These are phyloP conservation scores for Pterocles burchelli DNA, from an alignment of 2,113 vertebrate species.

Conservation along the genomic window DNA sequence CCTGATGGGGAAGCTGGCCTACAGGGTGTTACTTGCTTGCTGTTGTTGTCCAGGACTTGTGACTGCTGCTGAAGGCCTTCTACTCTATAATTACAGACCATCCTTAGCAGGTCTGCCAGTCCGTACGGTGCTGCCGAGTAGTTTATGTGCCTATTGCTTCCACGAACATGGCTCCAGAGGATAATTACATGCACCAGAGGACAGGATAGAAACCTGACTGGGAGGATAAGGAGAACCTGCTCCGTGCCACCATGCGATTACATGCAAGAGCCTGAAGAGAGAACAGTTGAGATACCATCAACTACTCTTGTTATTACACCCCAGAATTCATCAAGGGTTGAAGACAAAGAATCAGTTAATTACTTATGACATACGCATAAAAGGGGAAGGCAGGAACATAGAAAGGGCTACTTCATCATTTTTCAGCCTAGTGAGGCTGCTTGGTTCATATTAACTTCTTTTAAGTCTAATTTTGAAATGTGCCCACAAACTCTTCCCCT, in stretches of 20 bases:
- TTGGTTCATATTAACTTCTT: conserved; percentile 15
- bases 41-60: not conserved
- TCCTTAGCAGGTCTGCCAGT: not conserved
- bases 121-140: accelerated
- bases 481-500: not conserved
- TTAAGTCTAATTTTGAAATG: conserved; percentile 12
- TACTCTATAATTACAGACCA: not conserved
- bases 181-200: not conserved
- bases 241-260: not conserved
- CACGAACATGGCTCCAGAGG: not conserved
- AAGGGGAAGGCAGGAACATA: not conserved
- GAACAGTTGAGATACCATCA: not conserved
- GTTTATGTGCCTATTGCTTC: not conserved
- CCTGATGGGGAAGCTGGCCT: not conserved
- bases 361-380: conserved; percentile 11
- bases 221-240: not conserved
- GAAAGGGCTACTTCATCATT: conserved; percentile 7
- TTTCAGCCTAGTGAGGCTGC: not conserved
- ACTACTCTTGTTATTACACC: conserved; percentile 22
- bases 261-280: not conserved
- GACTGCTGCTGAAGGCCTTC: not conserved
- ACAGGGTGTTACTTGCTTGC: not conserved
- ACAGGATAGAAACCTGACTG: not conserved
- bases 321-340: conserved; percentile 3
- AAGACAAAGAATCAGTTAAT: conserved; percentile 29